These are phyloP conservation scores for Mesoligia furuncula DNA, from an alignment of 2,888 invertebrate genomes.

Conservation along the genomic window DNA sequence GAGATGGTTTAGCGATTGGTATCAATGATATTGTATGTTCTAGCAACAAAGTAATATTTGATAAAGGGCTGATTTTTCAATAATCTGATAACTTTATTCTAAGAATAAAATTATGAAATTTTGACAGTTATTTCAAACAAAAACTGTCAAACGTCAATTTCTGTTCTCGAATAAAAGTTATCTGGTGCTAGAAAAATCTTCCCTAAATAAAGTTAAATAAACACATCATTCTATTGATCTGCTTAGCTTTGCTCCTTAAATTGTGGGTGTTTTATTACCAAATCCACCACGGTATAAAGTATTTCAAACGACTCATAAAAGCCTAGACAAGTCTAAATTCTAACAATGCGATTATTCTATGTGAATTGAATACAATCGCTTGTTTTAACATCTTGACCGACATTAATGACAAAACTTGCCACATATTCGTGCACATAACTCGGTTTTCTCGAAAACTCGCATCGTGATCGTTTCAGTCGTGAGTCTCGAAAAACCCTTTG, in stretches of 20 bases:
- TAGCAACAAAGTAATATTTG: background rate
- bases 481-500: conserved; percentile 83
- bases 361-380: conserved; percentile 67
- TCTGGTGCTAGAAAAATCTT: too few species aligned
- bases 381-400: conserved; percentile 71
- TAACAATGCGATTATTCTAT: conserved; percentile 63
- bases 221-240: background rate
- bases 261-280: conserved; percentile 2
- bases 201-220: background rate
- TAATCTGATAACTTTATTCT: too few species aligned
- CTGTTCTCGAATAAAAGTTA: too few species aligned
- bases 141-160: too few species aligned
- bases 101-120: too few species aligned
- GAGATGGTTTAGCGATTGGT: conserved; percentile 4
- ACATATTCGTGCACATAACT: conserved; percentile 84
- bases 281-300: background rate
- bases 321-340: conserved; percentile 28
- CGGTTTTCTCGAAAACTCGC: conserved; percentile 85
- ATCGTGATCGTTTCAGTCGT: conserved; percentile 84
- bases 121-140: too few species aligned
- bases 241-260: background rate
- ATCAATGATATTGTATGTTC: background rate
- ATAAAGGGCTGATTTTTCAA: too few species aligned
- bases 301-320: conserved; percentile 24
- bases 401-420: conserved; percentile 68